phyloP scores from a whole-genome alignment of 2,888 invertebrate species.

The Aethes cnicana region DNA sequence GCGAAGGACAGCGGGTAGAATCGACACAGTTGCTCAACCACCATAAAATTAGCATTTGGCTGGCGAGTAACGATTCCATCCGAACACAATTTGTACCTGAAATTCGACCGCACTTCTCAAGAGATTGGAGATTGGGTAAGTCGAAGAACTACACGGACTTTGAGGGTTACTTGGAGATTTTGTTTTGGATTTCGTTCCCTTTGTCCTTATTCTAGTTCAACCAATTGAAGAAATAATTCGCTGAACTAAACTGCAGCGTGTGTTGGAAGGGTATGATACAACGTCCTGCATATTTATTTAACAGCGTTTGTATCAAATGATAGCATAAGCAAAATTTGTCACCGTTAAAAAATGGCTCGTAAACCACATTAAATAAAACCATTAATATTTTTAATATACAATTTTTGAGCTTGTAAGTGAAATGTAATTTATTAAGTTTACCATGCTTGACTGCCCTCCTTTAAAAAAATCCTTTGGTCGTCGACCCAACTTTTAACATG shows the following conservation, averaged over 20 bases:
- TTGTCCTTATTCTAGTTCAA: conserved; percentile 16
- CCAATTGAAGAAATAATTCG: neutral
- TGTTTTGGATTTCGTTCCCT: conserved; percentile 17
- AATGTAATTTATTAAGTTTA: conserved; percentile 24
- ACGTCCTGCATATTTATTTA: too few species aligned
- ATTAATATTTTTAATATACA: too few species aligned
- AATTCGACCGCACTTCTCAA: conserved; percentile 71
- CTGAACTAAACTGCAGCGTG: conserved; percentile 2
- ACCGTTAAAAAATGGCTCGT: neutral
- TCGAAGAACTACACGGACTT: conserved; percentile 37
- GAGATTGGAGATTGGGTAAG: conserved; percentile 52
- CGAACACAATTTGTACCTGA: conserved; percentile 62
- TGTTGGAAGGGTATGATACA: neutral
- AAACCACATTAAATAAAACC: too few species aligned
- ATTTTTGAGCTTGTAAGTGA: conserved; percentile 12
- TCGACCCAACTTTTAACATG: conserved; percentile 9
- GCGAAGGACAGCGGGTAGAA: conserved; percentile 71
- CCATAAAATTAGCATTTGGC: conserved; percentile 83
- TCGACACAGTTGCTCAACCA: conserved; percentile 80
- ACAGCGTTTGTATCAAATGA: too few species aligned
- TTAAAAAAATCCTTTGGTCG: conserved; percentile 24
- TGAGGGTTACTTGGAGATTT: conserved; percentile 36
- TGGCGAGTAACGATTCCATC: conserved; percentile 76
- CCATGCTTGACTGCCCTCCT: conserved; percentile 22
- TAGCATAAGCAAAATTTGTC: neutral